Percentiles rank a stretch among this genome's conserved stretches.
Conservation (phyloP, 2,888 invertebrate genomes). For the Dryomyza anilis region DNA sequence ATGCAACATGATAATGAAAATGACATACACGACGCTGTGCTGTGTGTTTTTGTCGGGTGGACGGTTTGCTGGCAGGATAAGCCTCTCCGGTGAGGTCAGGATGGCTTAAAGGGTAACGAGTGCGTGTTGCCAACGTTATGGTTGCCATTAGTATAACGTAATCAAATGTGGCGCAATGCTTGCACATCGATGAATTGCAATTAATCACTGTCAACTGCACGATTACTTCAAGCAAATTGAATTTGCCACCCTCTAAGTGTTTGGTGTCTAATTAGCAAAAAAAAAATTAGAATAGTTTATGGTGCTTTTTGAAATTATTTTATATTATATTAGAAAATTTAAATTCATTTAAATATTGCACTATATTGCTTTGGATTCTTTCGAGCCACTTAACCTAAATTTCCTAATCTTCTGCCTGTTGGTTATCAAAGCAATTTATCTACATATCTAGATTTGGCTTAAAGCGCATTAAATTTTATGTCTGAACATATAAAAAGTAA, state of each 20-base stretch:
- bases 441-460: conserved; percentile 8
- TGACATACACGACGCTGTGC: neutral
- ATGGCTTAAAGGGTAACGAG: neutral
- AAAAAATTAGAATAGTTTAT: too few relatives aligned
- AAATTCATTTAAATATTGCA: too few relatives aligned
- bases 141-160: conserved; percentile 2
- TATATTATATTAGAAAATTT: too few relatives aligned
- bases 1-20: conserved; percentile 6
- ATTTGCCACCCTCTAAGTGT: conserved; percentile 30
- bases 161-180: neutral
- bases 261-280: conserved; percentile 10
- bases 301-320: too few relatives aligned
- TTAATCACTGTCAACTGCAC: conserved; percentile 37
- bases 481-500: conserved; percentile 14
- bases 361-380: too few relatives aligned
- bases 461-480: conserved; percentile 28
- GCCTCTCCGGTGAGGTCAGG: neutral
- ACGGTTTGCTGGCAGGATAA: neutral
- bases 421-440: conserved; percentile 1
- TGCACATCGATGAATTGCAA: conserved; percentile 25
- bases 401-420: too few relatives aligned
- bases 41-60: neutral
- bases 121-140: neutral
- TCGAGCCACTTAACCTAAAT: too few relatives aligned
- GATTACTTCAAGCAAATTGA: conserved; percentile 35